Base-by-base conservation (phyloP, 2,797 vertebrate species). In the Xenops minutus region DNA sequence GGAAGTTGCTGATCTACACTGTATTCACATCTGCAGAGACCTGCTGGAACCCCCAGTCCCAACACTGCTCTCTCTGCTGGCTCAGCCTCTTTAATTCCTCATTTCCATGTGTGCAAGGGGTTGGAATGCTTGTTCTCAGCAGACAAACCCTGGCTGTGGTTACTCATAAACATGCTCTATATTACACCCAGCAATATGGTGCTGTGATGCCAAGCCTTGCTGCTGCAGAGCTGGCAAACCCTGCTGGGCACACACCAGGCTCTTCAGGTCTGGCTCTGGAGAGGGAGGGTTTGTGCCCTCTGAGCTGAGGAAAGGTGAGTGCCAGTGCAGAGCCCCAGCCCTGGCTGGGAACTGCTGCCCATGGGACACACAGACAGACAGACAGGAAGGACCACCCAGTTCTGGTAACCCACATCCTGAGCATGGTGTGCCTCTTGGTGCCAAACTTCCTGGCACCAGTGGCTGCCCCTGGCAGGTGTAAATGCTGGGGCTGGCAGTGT, bases 211-310 rank as follows among this genome's bases (percentile, higher is more conserved):
- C 20, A 76, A 49, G 29, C 27, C 36, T 6, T 89, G 63, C 36
- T 55, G 36, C 37, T 29, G 59, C 20, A 20, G 12, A 14, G 37
- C 36, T 61, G 58, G 17, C 58, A 61, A 29, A 39, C 26, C 58
- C 27, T 37, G 36, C 58, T 61, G 36, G 26, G 26, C 36, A 37
- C 19, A 14, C 20, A 14, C 36, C 27, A 72, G 71, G 32, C 91
- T 95, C 63, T 92, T 96, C 94, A 69, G 96, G 69, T 75, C 21
- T 11, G 59, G 49, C 96, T 89, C 68, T 92, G 92, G 95, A 91
- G 20, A 61, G 77, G 86, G 80, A 94, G 74, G 81, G 90, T 39
- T 94, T 74, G 95, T 83, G 91, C 62, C 92, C 92, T 76, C 71
- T 66, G 46, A 72, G 69, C 83, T 78, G 75, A 87, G 62, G 44